Base-by-base conservation (phyloP, 2,888 invertebrate genomes). In the Drosophila pseudotakahashii region DNA sequence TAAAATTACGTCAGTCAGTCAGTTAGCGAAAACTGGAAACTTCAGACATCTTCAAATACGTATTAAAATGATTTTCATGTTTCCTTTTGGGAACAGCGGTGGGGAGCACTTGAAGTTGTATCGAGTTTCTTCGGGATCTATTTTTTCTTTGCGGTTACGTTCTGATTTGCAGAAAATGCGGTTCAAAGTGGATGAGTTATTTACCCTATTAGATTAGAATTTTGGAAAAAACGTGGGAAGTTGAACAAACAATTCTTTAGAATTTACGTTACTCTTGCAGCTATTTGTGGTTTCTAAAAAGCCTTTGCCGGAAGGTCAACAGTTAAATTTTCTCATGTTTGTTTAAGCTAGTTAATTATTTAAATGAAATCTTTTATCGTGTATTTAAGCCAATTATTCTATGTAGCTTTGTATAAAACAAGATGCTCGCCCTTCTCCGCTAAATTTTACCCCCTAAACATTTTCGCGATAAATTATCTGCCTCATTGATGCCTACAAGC, bases 1-100 rank as follows among this genome's bases (percentile, higher is more conserved):
- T 44, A 73, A 74, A 73, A 79, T 71, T 69, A 70, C 50, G 70
- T 80, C 80, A 78, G 62, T 44, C 59, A 61, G 64, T 34, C 64
- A 4, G 34, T 5, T 34, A 54, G 64, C 78, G 61, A 60, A 77
- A 68, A 54, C 58, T 30, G 36, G 75, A 70, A 81, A 79, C 66
- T 69, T 66, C 66, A 70, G 52, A 64, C 61, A 63, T 77, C 57
- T 70, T 70, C 62, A 71, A 71, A 71, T 61, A 19, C 11, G 14
- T 72, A 73, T 50, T 52, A 54, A 78, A 77, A 73, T 59, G 53
- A 39, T 50, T 55, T 59, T 34, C 16, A 41, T 61, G 66, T 61
- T 64, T 76, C 52, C 66, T 60, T n/a, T 50, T 62, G 57, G 39
- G 36, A 36, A 19, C 7, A 11, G 30, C 13, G n/a, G 23, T 4